Evolutionary conservation across 1,140 invertebrate genomes (phyloP).

Genomic region (Cyrtorhinus lividipennis): DNA sequence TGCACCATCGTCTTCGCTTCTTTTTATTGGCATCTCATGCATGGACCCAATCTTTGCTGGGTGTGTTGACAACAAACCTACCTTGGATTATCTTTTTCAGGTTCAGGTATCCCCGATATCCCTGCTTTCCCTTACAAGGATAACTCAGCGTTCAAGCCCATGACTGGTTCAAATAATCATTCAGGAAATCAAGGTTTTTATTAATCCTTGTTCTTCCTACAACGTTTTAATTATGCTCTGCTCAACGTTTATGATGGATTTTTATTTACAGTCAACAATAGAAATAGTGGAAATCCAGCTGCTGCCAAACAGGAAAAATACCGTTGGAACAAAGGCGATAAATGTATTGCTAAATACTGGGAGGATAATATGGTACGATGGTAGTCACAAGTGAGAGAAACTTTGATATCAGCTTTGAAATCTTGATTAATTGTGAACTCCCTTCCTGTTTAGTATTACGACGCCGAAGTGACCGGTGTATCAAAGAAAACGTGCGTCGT

Average conservation of each 20-base stretch:
- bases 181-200: neutral
- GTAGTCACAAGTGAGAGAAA: no score
- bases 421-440: no score
- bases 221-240: neutral
- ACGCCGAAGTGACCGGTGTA: slow-evolving; percentile 62
- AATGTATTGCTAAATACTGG: slow-evolving; percentile 81
- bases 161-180: slow-evolving; percentile 13
- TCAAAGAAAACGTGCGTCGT: slow-evolving; percentile 68
- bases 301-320: slow-evolving; percentile 27
- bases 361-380: slow-evolving; percentile 67
- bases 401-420: no score
- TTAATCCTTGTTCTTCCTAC: neutral
- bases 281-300: slow-evolving; percentile 9
- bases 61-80: no score
- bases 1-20: no score
- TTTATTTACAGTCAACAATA: slow-evolving; percentile 5
- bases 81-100: no score
- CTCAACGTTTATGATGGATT: neutral
- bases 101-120: slow-evolving; percentile 24
- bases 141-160: slow-evolving; percentile 17
- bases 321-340: slow-evolving; percentile 60
- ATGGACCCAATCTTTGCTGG: no score
- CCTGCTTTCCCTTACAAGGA: slow-evolving; percentile 25
- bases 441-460: slow-evolving; percentile 46
- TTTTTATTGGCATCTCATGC: no score